Conservation (phyloP, 2,888 invertebrate genomes). For the Rhagonycha lutea region DNA sequence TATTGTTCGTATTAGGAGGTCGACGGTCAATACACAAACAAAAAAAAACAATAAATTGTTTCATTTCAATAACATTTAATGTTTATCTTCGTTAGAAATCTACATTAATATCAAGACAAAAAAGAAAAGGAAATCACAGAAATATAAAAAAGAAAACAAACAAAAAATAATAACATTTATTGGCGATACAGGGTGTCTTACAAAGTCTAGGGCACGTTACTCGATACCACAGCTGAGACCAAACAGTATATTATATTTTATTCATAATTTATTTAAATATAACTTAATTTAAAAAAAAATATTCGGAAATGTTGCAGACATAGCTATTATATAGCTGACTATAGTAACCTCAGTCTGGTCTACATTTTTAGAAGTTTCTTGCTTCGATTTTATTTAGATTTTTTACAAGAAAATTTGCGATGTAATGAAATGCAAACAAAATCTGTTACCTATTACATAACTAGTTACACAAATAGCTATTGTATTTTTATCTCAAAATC, state of each 20-base stretch:
- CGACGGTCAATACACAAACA: not conserved
- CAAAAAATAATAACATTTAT: not conserved
- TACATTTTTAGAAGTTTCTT: too few relatives aligned
- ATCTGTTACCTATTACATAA: too few relatives aligned
- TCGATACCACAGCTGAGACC: not conserved
- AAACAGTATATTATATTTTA: not conserved
- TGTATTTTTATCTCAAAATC: too few relatives aligned
- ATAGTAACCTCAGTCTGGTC: too few relatives aligned
- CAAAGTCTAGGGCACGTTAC: too few relatives aligned
- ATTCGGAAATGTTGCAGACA: too few relatives aligned
- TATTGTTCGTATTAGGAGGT: not conserved
- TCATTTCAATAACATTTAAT: not conserved
- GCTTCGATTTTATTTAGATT: too few relatives aligned
- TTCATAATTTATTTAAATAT: not conserved
- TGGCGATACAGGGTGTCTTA: not conserved
- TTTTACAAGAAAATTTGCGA: too few relatives aligned
- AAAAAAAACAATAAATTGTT: not conserved
- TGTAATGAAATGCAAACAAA: too few relatives aligned
- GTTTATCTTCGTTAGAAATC: not conserved
- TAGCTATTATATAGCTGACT: too few relatives aligned
- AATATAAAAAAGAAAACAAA: not conserved
- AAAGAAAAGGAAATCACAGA: not conserved
- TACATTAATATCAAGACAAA: not conserved
- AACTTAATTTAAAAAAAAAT: not conserved
- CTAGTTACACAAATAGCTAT: too few relatives aligned